Base-by-base conservation (phyloP, 2,113 vertebrate genomes). In the Elanus axillaris region DNA sequence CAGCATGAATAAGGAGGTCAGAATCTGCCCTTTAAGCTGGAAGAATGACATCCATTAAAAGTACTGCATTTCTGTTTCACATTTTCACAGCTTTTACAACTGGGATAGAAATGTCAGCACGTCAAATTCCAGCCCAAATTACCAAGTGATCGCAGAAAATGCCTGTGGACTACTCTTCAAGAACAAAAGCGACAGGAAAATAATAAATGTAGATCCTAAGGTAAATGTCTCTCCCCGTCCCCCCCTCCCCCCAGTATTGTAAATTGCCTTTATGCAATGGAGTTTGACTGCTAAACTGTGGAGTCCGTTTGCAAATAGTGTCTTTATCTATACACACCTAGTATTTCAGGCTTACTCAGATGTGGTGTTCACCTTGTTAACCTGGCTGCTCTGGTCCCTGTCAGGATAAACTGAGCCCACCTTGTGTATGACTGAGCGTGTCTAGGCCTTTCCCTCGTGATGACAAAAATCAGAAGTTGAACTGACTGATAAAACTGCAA, bases 41-140 rank as follows among this genome's bases (percentile, higher is more conserved):
- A 85, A 62, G 23, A 60, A 86, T 76, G 62, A 50, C n/a, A 77
- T 66, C 50, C 60, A 87, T 85, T 95, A 11, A 67, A 87, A 74
- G 50, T 86, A 53, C 74, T 66, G 31, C 42, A 10, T 67, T 95
- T 88, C 71, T 90, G 67, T 93, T 92, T 94, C 80, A 32, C 59
- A 52, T 96, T 95, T 94, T 95, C 88, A 53, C 84, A 99, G 99
- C 92, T 99, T 98, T 98, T 99, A 98, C 98, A 99, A 99, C 97
- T 99, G 99, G 98, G 97, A 98, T 86, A 98, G 97, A 34, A 98
- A 98, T 67, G 80, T 97, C 85, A 98, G 97, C 87, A 73, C 97
- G 40, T 98, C 98, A 81, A 98, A 98, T 93, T 96, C 98, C 67
- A 99, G 98, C 94, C 96, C 97, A 21, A 99, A 99, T 98, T 99